Percentiles rank a stretch among this genome's conserved stretches.
These are phyloP conservation scores for Gryon sp. DNA, from an alignment of 1,140 invertebrate genomes.

Conservation along the genomic window DNA sequence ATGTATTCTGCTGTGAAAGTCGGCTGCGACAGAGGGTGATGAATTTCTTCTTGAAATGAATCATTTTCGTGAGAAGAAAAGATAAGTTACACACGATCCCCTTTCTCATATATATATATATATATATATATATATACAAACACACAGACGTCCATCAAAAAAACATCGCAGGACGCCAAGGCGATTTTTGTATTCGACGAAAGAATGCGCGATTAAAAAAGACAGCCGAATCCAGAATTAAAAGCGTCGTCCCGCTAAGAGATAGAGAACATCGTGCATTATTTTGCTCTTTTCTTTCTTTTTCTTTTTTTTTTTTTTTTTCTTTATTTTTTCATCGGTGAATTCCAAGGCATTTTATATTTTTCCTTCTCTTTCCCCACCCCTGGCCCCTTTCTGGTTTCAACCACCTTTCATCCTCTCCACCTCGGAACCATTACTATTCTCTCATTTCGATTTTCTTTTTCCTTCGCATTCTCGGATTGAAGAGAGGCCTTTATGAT, in stretches of 20 bases:
- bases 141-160: constrained; percentile 23
- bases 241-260: constrained; percentile 73
- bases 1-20: constrained; percentile 24
- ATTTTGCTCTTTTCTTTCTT: constrained; percentile 56
- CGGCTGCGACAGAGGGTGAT: not conserved
- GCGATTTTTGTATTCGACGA: constrained; percentile 52
- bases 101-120: constrained; percentile 22
- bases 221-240: constrained; percentile 69
- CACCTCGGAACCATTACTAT: constrained; percentile 55
- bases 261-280: constrained; percentile 71
- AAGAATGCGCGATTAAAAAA: constrained; percentile 71
- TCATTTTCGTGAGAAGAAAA: constrained; percentile 53
- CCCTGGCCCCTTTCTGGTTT: too few relatives aligned
- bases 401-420: not conserved
- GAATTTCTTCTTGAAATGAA: constrained; percentile 49
- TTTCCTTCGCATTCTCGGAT: constrained; percentile 66
- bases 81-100: constrained; percentile 34
- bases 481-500: constrained; percentile 73
- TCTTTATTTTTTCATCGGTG: constrained; percentile 46
- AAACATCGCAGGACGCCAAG: constrained; percentile 24
- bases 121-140: too few relatives aligned
- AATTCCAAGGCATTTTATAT: constrained; percentile 39
- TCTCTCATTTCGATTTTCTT: constrained; percentile 69
- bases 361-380: too few relatives aligned
- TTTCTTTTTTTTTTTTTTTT: too few relatives aligned